These are phyloP conservation scores for Phoenicopterus ruber DNA, from an alignment of 2,113 vertebrate species.

Conservation along the genomic window DNA sequence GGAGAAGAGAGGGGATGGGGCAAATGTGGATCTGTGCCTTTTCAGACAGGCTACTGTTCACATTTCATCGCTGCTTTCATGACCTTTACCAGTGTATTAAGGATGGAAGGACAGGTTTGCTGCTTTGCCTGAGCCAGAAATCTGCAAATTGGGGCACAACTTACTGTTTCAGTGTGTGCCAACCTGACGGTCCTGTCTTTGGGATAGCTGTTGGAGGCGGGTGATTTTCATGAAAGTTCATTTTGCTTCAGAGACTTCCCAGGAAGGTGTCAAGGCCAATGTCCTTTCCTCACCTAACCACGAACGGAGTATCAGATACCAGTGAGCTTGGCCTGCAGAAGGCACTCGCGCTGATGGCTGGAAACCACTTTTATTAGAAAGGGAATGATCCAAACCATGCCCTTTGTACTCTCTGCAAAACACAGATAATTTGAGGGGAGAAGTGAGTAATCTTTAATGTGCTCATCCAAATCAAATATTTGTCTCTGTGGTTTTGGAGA, in stretches of 20 bases:
- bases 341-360: background rate
- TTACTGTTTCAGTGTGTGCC: background rate
- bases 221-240: background rate
- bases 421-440: conserved; percentile 44
- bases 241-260: background rate
- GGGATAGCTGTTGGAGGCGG: background rate
- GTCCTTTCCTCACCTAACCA: background rate
- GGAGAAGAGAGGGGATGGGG: background rate
- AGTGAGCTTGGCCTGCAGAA: background rate
- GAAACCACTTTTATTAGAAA: conserved; percentile 19
- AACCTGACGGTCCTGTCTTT: background rate
- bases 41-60: background rate
- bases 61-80: background rate
- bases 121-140: background rate
- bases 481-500: conserved; percentile 27
- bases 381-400: conserved; percentile 3
- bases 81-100: background rate
- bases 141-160: background rate
- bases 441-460: conserved; percentile 58
- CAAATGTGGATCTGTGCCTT: background rate
- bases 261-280: background rate
- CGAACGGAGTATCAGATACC: background rate
- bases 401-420: conserved; percentile 31
- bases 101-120: background rate
- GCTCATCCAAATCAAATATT: conserved; percentile 56